Base-by-base conservation (phyloP, 2,888 invertebrate genomes). In the Muschampia staudingeri region DNA sequence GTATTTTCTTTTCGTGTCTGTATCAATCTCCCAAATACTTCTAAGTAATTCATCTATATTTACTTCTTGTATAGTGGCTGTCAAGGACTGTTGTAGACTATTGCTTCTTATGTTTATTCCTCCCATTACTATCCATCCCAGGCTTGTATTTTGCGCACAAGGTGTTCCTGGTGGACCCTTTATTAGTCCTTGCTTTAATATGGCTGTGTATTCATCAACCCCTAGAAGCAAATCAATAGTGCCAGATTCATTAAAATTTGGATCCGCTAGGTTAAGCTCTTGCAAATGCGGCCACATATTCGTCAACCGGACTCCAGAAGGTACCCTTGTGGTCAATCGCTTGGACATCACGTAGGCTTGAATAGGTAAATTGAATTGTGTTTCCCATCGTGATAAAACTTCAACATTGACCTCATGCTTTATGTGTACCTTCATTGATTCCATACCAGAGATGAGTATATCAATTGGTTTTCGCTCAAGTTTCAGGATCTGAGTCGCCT, bases 341-440 rank as follows among this genome's bases (percentile, higher is more conserved):
- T 61, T 61, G 19, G 61, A 4, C 61, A 61, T 61, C 61, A 61
- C 61, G 61, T 61, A 61, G 61, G 61, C 61, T 61, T 3, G 61
- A 3, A 61, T 25, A 11, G 61, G 61, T 61, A 61, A 61, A 0
- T 16, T 61, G 19, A 61, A 61, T 61, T 19, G 9, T 25, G 61
- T 2, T 19, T 61, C 61, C 61, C 61, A 61, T 61, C 61, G 61
- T 61, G 61, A 61, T 9, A 56, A 56, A 56, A 56, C 56, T 56
- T 56, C 7, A 19, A 56, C 19, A 56, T 56, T 56, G 56, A 56
- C 56, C 19, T 56, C 56, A 56, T 56, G 19, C 56, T 56, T 56
- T 7, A 56, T 9, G 9, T 19, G 19, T 56, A 56, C 19, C 56
- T 56, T 56, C 56, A 56, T 56, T 19, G 56, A 56, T 19, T 56